Evolutionary conservation across 2,113 vertebrate genomes (phyloP).

Genomic region (Sigmodon hispidus): DNA sequence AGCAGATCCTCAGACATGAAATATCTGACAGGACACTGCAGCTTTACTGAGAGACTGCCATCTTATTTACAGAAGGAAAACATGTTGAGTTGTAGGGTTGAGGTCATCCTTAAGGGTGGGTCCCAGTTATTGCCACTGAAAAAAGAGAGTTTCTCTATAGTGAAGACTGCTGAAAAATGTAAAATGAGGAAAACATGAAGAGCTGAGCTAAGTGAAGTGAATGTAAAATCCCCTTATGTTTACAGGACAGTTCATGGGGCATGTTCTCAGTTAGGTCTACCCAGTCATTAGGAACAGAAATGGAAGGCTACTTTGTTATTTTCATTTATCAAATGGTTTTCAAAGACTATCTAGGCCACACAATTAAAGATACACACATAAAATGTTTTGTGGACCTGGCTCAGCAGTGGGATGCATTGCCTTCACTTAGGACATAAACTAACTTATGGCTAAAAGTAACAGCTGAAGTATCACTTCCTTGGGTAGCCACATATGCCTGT

Average conservation of each 20-base stretch:
- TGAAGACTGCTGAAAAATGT: not conserved
- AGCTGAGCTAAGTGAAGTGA: not conserved
- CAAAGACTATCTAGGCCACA: not conserved
- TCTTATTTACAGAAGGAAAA: not conserved
- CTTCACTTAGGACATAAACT: not conserved
- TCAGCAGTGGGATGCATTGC: not conserved
- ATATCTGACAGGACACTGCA: fast-evolving
- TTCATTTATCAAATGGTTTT: not conserved
- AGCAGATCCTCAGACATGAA: not conserved
- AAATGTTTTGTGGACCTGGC: not conserved
- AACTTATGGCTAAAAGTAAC: not conserved
- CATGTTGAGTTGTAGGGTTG: fast-evolving
- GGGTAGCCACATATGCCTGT: too few relatives aligned
- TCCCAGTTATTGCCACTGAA: not conserved
- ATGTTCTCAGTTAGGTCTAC: fast-evolving
- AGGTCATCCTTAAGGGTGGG: not conserved
- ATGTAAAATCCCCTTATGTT: not conserved
- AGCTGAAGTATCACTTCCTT: not conserved
- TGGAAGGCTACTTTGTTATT: not conserved
- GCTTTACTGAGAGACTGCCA: not conserved
- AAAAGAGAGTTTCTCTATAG: not conserved
- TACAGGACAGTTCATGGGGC: not conserved
- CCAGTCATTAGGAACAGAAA: not conserved
- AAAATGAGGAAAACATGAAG: not conserved
- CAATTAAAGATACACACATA: not conserved